Base-by-base conservation (phyloP, 2,797 vertebrate species). In the Molossus molossus region DNA sequence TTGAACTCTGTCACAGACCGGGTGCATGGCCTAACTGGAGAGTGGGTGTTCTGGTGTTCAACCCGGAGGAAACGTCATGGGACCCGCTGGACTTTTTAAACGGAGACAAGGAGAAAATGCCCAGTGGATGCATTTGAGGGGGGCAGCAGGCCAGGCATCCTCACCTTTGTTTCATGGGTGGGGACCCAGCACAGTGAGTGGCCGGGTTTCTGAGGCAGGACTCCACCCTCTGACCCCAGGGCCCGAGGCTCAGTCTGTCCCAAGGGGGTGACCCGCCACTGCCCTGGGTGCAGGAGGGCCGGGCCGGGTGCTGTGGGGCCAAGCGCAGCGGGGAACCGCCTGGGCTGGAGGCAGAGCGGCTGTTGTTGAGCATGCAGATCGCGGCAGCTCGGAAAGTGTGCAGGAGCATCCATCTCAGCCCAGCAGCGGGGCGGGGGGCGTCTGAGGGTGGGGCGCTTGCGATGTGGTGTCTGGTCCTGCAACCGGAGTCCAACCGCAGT, bases 241-340 rank as follows among this genome's bases (percentile, higher is more conserved):
- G 12, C 6, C 2, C 0, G 2, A 6, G 23, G 64, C 23, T 9
- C 13, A 11, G 40, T 45, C 40, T 9, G 14, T 80, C n/a, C 9
- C 45, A 6, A 21, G 17, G 87, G 25, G 25, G 4, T 5, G 45
- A 17, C 29, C 10, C n/a, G 10, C 40, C 18, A 11, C 27, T 20
- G 15, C 29, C 29, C 10, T 2, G 13, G 69, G 40, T 7, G 5
- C 33, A 6, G 33, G 69, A 55, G 10, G 25, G 6, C 0, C 0
- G 25, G 33, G 79, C 21, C 2, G 4, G 21, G 0, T 7, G 12
- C n/a, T 5, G 13, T 3, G 58, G 8, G 6, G 0, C n/a, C 1
- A 7, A 58, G 48, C 25, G 3, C 37, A 9, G 48, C 8, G 6
- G 40, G 40, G 40, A 45, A 45, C 4, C 40, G 40, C 40, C 40